Evolutionary conservation across 1,140 invertebrate species (phyloP), one percentile per base, ranked within the genome.

Genomic region (Euwallacea fornicatus): DNA sequence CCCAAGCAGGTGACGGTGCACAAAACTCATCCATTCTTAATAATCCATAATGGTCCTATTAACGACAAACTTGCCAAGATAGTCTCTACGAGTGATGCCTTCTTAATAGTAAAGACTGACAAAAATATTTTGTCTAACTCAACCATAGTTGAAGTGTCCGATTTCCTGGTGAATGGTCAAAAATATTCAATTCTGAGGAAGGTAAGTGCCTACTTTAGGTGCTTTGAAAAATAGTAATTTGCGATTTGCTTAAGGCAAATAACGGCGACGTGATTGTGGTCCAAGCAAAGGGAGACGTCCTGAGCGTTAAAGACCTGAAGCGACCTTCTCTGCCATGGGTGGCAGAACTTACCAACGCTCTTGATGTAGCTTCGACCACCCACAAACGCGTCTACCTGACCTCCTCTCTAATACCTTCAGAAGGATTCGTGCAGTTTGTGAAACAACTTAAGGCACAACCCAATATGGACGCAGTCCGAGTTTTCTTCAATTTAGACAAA

Each of bases 401-500:
- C 7, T 70, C 75, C 7, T 61, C 74, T 1, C 46, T 79, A 8
- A 59, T 79, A 13, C 80, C 80, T 10, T 54, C 69, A 2, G 79
- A 81, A 74, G 79, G 80, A 8, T 75, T 76, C 55, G 55, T 15
- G 3, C 77, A 76, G 56, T 81, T 81, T 46, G 59, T 76, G 0
- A 59, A 74, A 50, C 74, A 76, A 61, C 58, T 78, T 16, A 69
- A 70, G 53, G 56, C 73, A 9, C 62, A 69, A 60, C 72, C 74
- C 11, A 71, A 76, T 53, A 76, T 77, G 72, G 53, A 67, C 0
- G 43, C 55, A 13, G 42, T 79, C 13, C 73, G 76, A 61, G 70
- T 78, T 21, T 41, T 81, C 13, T 78, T 81, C 53, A 65, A 76
- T 44, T 58, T 80, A 8, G 79, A 80, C 55, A 80, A 76, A 72